These are phyloP conservation scores for Myotis lucifugus DNA, from an alignment of 2,113 vertebrate species.

Conservation along the genomic window DNA sequence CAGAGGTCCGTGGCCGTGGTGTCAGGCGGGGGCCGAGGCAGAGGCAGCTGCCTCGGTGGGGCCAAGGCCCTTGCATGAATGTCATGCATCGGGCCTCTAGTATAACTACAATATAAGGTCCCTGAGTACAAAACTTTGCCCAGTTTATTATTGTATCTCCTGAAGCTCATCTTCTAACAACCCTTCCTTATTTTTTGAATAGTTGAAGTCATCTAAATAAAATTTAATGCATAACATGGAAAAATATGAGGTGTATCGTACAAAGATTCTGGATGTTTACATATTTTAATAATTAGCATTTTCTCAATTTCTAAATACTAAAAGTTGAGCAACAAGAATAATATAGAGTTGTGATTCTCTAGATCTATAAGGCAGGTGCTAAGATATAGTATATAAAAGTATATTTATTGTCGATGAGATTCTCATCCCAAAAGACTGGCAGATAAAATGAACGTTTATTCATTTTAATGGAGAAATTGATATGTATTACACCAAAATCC, in stretches of 20 bases:
- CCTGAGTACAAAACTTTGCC: not conserved
- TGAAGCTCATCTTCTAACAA: not conserved
- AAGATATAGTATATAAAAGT: not conserved
- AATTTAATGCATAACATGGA: not conserved
- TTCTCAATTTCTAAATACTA: not conserved
- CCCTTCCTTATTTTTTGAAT: not conserved
- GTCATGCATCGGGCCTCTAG: too few species aligned
- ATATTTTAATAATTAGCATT: not conserved
- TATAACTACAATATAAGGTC: not conserved
- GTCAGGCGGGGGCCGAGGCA: too few species aligned
- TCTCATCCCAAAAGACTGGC: not conserved
- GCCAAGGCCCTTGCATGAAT: too few species aligned
- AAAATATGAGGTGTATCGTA: not conserved
- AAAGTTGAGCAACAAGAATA: not conserved
- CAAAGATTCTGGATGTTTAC: not conserved
- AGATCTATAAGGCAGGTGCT: not conserved
- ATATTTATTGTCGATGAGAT: not conserved
- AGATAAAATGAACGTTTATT: constrained; percentile 18
- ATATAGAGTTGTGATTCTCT: not conserved
- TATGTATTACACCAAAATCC: constrained; percentile 16
- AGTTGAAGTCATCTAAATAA: not conserved
- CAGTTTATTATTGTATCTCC: not conserved
- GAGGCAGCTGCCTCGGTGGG: too few species aligned
- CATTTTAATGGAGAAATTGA: constrained; percentile 31
- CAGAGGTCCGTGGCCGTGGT: too few species aligned